Base-by-base conservation (phyloP, 2,797 vertebrate genomes). In the Chanos chanos region DNA sequence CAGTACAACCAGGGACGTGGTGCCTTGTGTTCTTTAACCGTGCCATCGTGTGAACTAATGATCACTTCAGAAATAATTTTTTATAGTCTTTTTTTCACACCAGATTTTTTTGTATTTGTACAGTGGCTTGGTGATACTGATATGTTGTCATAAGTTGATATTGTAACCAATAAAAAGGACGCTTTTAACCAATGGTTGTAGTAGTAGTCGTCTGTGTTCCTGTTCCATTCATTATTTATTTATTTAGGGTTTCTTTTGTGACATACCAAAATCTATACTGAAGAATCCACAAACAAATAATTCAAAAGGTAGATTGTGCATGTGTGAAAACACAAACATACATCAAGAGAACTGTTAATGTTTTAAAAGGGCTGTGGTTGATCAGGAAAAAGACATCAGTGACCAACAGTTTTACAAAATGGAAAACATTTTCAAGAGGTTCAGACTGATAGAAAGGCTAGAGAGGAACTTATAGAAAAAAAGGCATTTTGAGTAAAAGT, bases 171-270 rank as follows among this genome's bases (percentile, higher is more conserved):
- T 98, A 95, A 78, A 74, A 83, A 71, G 73, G 90, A 85, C 86
- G 90, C 92, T 93, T 94, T 94, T 95, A 94, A 96, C 90, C 91
- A 91, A 86, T n/a, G n/a, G n/a, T n/a, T n/a, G n/a, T n/a, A n/a
- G n/a, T n/a, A n/a, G n/a, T n/a, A n/a, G n/a, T n/a, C n/a, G n/a
- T n/a, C n/a, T n/a, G n/a, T n/a, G n/a, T n/a, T n/a, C n/a, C n/a
- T n/a, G n/a, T n/a, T n/a, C n/a, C n/a, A n/a, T n/a, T n/a, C n/a
- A n/a, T n/a, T n/a, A n/a, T n/a, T n/a, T n/a, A n/a, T n/a, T n/a
- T n/a, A n/a, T n/a, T n/a, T n/a, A n/a, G n/a, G n/a, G n/a, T n/a
- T n/a, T n/a, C n/a, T n/a, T n/a, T n/a, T n/a, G n/a, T n/a, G n/a
- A n/a, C n/a, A n/a, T n/a, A n/a, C n/a, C n/a, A n/a, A n/a, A n/a